These are phyloP conservation scores for Pocillopora damicornis DNA, from an alignment of 64 coral and sea anemone genomes.

Conservation along the genomic window DNA sequence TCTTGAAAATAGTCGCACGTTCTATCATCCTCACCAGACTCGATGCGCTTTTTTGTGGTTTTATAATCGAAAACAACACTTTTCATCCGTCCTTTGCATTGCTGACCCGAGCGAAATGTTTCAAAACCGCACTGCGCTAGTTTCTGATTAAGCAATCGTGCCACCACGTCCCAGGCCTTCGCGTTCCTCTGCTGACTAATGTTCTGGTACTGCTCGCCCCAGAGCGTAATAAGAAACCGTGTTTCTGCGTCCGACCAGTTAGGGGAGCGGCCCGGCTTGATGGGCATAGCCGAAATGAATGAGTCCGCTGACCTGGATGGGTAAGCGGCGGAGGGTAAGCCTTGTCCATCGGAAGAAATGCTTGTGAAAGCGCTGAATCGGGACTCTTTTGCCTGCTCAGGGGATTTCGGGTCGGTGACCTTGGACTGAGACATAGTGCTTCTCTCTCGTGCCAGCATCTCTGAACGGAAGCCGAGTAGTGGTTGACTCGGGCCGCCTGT, in stretches of 20 bases:
- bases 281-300: slow-evolving; percentile 7
- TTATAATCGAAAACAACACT: slow-evolving; percentile 62
- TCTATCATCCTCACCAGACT: slow-evolving; percentile 34
- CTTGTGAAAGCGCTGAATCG: slow-evolving; percentile 18
- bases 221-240: slow-evolving; percentile 52
- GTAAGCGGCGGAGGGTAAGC: background rate
- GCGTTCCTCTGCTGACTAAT: slow-evolving; percentile 67
- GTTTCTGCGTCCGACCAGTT: slow-evolving; percentile 75
- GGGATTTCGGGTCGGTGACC: background rate
- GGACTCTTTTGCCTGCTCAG: background rate
- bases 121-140: slow-evolving; percentile 56
- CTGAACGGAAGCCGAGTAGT: background rate
- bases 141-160: slow-evolving; percentile 56
- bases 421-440: background rate
- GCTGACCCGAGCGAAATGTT: slow-evolving; percentile 58
- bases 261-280: slow-evolving; percentile 35
- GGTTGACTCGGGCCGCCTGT: background rate
- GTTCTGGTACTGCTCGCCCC: slow-evolving; percentile 54
- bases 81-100: slow-evolving; percentile 73
- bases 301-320: background rate
- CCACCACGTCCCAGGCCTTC: slow-evolving; percentile 55
- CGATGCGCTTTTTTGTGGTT: slow-evolving; percentile 41
- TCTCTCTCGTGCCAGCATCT: background rate
- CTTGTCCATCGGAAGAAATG: background rate
- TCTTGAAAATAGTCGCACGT: slow-evolving; percentile 65